phyloP scores from a whole-genome alignment of 2,888 invertebrate genomes.

The Endotricha flammealis region DNA sequence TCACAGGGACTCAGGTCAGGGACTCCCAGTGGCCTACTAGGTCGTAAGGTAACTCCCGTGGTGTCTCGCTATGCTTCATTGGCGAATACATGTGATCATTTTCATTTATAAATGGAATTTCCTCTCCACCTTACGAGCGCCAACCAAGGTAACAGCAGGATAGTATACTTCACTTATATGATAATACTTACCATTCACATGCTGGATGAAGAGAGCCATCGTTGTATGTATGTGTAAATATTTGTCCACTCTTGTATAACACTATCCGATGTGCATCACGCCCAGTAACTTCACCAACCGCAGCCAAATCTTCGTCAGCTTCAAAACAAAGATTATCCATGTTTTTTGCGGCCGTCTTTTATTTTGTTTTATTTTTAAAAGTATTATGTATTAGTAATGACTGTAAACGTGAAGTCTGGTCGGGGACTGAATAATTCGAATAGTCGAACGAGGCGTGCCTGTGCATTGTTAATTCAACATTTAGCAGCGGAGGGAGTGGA shows the following conservation, averaged over 20 bases:
- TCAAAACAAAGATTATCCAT: conserved; percentile 63
- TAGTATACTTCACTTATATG: too few relatives aligned
- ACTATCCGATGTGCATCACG: conserved; percentile 22
- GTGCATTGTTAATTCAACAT: conserved; percentile 40
- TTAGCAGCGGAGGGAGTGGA: conserved; percentile 38
- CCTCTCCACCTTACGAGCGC: too few relatives aligned
- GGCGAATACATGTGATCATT: too few relatives aligned
- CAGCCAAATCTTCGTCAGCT: conserved; percentile 37
- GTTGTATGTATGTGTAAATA: conserved; percentile 10
- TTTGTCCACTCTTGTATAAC: conserved; percentile 27
- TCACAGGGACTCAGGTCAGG: too few relatives aligned
- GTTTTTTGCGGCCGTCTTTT: not conserved
- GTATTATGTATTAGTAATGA: not conserved
- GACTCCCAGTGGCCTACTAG: too few relatives aligned
- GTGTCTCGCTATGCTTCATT: too few relatives aligned
- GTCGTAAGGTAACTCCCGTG: too few relatives aligned
- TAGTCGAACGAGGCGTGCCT: conserved; percentile 26
- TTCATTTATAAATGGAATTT: too few relatives aligned
- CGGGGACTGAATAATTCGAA: conserved; percentile 24
- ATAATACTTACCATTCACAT: conserved; percentile 39
- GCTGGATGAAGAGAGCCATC: conserved; percentile 25
- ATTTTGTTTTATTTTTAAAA: not conserved
- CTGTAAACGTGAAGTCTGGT: conserved; percentile 15
- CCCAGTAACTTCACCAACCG: conserved; percentile 22
- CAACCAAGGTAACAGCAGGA: too few relatives aligned